A percentile compares a stretch with the other conserved stretches of the same genome.
Evolutionary conservation across 1,140 invertebrate genomes (phyloP).

Genomic region (Tetranychus cinnabarinus): DNA sequence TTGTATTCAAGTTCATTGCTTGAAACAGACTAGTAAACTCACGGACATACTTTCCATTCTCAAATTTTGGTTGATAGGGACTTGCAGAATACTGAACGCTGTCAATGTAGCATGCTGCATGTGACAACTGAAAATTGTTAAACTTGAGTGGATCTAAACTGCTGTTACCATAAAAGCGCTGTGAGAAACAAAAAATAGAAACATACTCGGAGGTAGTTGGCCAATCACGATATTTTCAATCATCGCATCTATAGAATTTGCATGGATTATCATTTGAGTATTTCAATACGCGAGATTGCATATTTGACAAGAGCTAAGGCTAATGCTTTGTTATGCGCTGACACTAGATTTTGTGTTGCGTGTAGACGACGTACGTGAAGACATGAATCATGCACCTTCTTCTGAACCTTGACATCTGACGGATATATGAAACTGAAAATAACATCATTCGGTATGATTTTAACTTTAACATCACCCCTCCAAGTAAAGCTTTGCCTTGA

Average conservation of each 20-base stretch:
- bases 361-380: too few species aligned
- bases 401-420: too few species aligned
- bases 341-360: not conserved
- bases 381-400: too few species aligned
- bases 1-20: not conserved
- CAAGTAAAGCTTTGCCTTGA: not conserved
- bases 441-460: too few species aligned
- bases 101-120: not conserved
- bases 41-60: not conserved
- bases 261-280: not conserved
- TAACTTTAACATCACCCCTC: not conserved
- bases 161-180: not conserved
- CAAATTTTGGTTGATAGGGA: not conserved
- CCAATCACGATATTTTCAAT: not conserved
- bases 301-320: too few species aligned
- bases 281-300: too few species aligned
- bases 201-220: not conserved
- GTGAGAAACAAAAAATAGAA: not conserved
- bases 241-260: not conserved
- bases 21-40: not conserved
- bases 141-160: too few species aligned
- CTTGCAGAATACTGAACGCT: not conserved
- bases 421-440: too few species aligned
- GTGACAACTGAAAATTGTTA: not conserved
- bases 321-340: too few species aligned